Percentiles rank a stretch among this genome's conserved stretches.
Conservation (phyloP, 2,113 vertebrate genomes). For the Acanthochromis polyacanthus region DNA sequence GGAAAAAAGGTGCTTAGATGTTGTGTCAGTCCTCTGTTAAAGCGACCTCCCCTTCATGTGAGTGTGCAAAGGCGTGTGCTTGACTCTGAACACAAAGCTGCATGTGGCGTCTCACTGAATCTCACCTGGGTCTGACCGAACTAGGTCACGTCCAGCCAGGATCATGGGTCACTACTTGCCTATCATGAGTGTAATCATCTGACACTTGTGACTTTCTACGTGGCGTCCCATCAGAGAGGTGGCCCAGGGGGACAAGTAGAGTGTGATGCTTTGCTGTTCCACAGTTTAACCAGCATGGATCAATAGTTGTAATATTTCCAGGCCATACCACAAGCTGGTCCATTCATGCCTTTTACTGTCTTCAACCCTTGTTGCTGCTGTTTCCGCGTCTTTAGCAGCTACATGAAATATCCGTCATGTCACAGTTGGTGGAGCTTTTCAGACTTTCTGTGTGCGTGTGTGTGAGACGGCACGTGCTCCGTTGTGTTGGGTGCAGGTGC, state of each 20-base stretch:
- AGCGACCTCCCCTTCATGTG: slow-evolving; percentile 20
- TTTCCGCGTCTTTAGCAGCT: slow-evolving; percentile 31
- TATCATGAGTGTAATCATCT: slow-evolving; percentile 50
- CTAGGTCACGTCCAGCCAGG: slow-evolving; percentile 57
- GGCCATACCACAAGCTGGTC: slow-evolving; percentile 28
- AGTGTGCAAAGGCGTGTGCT: slow-evolving; percentile 25
- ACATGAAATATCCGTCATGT: slow-evolving; percentile 29
- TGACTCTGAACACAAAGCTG: slow-evolving; percentile 19
- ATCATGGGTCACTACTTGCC: slow-evolving; percentile 48
- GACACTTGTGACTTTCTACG: slow-evolving; percentile 50
- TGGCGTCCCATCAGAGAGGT: slow-evolving; percentile 34
- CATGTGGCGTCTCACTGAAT: slow-evolving; percentile 43
- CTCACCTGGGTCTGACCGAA: slow-evolving; percentile 74
- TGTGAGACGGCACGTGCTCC: slow-evolving; percentile 48
- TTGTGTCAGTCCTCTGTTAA: slow-evolving; percentile 34
- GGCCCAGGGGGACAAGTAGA: slow-evolving; percentile 48
- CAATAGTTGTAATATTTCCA: slow-evolving; percentile 21
- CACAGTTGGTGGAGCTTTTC: slow-evolving; percentile 52
- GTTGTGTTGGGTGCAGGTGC: slow-evolving; percentile 76
- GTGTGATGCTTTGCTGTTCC: slow-evolving; percentile 53
- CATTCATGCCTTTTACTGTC: slow-evolving; percentile 34
- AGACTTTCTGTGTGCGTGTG: slow-evolving; percentile 38
- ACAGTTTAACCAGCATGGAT: slow-evolving; percentile 16
- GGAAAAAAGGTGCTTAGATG: slow-evolving; percentile 49
- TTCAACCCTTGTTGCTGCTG: slow-evolving; percentile 19